phyloP scores from a whole-genome alignment of 2,113 vertebrate genomes.

The Gulo gulo region DNA sequence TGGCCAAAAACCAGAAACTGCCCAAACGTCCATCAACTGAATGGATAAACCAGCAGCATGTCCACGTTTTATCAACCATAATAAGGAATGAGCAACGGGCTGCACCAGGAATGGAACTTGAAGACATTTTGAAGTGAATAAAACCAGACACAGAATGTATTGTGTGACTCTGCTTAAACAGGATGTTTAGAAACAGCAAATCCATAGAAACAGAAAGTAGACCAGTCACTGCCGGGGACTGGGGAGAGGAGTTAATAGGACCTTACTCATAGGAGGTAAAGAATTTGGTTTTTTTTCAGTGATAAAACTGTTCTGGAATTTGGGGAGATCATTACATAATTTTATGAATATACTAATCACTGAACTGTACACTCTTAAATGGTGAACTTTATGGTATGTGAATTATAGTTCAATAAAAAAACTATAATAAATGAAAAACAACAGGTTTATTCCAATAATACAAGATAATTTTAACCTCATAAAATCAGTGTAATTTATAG shows the following conservation, averaged over 20 bases:
- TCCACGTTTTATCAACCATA: neutral
- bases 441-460: neutral
- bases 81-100: neutral
- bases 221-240: neutral
- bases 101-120: neutral
- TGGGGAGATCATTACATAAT: neutral
- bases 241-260: neutral
- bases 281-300: neutral
- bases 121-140: neutral
- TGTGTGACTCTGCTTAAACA: neutral
- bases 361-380: neutral
- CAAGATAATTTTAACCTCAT: neutral
- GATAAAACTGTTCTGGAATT: neutral
- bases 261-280: neutral
- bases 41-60: neutral
- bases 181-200: neutral
- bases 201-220: neutral
- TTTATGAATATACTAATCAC: neutral
- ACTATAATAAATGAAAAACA: neutral
- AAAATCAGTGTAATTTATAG: neutral
- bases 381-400: neutral
- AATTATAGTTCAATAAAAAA: neutral
- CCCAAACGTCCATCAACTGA: neutral
- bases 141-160: neutral
- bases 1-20: neutral